Evolutionary conservation across 2,797 vertebrate genomes (phyloP).

Genomic region (Hippocampus kuda): DNA sequence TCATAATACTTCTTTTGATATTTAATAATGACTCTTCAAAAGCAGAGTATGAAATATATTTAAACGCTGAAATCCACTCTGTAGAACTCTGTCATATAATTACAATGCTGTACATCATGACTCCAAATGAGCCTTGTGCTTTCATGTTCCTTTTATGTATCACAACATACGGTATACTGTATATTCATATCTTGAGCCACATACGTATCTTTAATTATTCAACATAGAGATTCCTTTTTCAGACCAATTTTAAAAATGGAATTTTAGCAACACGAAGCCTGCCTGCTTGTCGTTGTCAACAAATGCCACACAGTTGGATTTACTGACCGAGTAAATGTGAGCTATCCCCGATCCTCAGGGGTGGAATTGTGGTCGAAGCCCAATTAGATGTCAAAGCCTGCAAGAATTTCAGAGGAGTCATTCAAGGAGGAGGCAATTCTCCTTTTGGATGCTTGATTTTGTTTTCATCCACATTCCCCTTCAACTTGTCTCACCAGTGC

Average conservation of each 20-base stretch:
- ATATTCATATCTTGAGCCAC: not conserved
- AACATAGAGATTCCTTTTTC: constrained; percentile 8
- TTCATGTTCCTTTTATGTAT: constrained; percentile 46
- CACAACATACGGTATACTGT: not conserved
- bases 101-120: constrained; percentile 88
- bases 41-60: constrained; percentile 89
- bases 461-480: not conserved
- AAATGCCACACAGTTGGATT: not conserved
- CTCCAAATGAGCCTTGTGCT: constrained; percentile 82
- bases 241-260: constrained; percentile 13
- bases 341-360: not conserved
- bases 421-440: too few relatives aligned
- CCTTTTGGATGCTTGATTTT: constrained; percentile 20
- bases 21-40: constrained; percentile 73
- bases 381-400: constrained; percentile 19
- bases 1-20: constrained; percentile 61
- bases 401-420: not conserved
- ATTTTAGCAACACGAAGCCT: constrained; percentile 36
- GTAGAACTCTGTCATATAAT: constrained; percentile 85
- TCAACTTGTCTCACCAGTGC: constrained; percentile 10
- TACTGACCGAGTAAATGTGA: not conserved
- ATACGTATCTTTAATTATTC: constrained; percentile 1
- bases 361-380: constrained; percentile 21
- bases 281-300: constrained; percentile 31
- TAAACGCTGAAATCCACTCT: constrained; percentile 86